A percentile compares a stretch with the other conserved stretches of the same genome.
Evolutionary conservation across 23 tunicate genomes (phyloP).

Genomic region (Trididemnum clinides): DNA sequence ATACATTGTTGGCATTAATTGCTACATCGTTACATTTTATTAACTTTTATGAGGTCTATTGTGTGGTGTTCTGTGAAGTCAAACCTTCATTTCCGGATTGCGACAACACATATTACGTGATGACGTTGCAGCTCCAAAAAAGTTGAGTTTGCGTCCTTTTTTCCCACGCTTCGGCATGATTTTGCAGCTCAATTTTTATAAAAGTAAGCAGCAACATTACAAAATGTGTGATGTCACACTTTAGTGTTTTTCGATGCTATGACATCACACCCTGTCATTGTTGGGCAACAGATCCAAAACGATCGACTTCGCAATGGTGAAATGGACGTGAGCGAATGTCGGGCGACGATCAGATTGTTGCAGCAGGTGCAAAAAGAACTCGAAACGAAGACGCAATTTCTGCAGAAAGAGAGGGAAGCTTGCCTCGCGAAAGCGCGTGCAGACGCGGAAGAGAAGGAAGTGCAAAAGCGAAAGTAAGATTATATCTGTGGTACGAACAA

Average conservation of each 20-base stretch:
- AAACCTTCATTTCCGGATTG: no score
- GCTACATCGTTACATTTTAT: no score
- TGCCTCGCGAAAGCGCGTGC: conserved; percentile 44
- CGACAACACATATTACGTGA: no score
- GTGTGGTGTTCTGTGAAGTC: no score
- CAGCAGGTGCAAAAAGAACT: conserved; percentile 85
- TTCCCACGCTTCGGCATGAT: no score
- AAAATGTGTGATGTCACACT: neutral
- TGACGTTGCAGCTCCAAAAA: no score
- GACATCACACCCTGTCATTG: neutral
- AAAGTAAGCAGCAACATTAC: no score
- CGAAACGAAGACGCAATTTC: conserved; percentile 69
- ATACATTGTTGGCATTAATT: no score
- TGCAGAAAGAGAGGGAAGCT: conserved; percentile 62
- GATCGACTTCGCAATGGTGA: conserved; percentile 67
- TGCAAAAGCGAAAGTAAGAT: conserved; percentile 57
- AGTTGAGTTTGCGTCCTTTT: no score
- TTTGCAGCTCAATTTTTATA: no score
- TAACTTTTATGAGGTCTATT: no score
- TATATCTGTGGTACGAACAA: no score
- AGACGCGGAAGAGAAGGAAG: conserved; percentile 76
- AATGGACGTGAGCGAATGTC: conserved; percentile 55
- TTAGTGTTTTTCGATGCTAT: neutral
- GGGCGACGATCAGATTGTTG: conserved; percentile 63
- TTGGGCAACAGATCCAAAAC: conserved; percentile 86